phyloP scores from a whole-genome alignment of 2,113 vertebrate species.

The Kryptolebias marmoratus region DNA sequence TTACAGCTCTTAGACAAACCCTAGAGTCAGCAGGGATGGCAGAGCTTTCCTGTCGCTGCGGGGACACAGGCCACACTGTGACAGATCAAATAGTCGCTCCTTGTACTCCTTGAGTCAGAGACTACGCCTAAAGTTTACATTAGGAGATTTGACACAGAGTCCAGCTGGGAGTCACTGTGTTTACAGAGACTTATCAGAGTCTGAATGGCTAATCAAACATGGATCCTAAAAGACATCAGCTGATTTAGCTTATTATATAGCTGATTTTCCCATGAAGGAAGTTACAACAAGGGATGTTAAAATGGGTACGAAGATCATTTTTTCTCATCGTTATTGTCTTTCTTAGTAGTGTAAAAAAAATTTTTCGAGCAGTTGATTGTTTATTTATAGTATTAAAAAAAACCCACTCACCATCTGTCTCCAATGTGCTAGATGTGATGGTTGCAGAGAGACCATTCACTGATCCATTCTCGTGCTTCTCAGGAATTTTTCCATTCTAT shows the following conservation, averaged over 20 bases:
- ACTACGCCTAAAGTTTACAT: slow-evolving; percentile 72
- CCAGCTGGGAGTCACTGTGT: slow-evolving; percentile 52
- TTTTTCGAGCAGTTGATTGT: background rate
- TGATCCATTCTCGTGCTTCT: slow-evolving; percentile 66
- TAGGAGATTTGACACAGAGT: slow-evolving; percentile 19
- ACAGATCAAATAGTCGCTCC: slow-evolving; percentile 65
- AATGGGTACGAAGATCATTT: background rate
- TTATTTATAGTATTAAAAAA: background rate
- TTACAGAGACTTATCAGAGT: slow-evolving; percentile 47
- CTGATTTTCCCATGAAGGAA: slow-evolving; percentile 2
- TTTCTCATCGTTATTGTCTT: background rate
- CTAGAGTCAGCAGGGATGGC: background rate
- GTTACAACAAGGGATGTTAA: background rate
- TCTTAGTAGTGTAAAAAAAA: background rate
- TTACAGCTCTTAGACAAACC: slow-evolving; percentile 41
- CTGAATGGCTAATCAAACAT: slow-evolving; percentile 40
- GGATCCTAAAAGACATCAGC: slow-evolving; percentile 6
- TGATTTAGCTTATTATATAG: background rate
- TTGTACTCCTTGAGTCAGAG: slow-evolving; percentile 10
- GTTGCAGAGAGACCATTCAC: slow-evolving; percentile 59
- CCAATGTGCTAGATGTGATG: slow-evolving; percentile 27
- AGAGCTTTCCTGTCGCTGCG: slow-evolving; percentile 11
- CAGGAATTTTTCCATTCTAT: slow-evolving; percentile 33
- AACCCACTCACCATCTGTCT: slow-evolving; percentile 50
- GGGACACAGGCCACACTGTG: slow-evolving; percentile 44